Evolutionary conservation across 2,797 vertebrate species (phyloP), one percentile per base, ranked within the genome.

Genomic region (Nyctalus aviator): DNA sequence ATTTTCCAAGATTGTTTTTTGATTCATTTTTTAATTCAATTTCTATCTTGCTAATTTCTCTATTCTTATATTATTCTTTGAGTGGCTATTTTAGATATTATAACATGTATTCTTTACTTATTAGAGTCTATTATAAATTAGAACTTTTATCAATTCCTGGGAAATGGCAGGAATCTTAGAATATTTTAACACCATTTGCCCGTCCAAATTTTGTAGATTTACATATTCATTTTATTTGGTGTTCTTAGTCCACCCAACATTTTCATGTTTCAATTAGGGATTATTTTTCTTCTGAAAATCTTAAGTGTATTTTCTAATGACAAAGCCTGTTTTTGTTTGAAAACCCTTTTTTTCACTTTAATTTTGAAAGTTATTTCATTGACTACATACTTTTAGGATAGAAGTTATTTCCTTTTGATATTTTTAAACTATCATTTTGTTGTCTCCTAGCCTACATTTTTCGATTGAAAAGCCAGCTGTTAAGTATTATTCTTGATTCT

Each of bases 261-360:
- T 93, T 95, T 59, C 32, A 46, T 77, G 44, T 82, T 86, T 90
- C 23, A 76, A 3, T 85, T 50, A 69, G 48, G 37, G 37, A 57
- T 89, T 44, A 53, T 41, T 88, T 89, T 88, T 68, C 41, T 86
- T 93, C 35, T 86, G 44, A 86, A 94, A 89, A 82, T 18, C 27
- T 82, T 73, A 10, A 68, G 48, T 88, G n/a, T 59, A 83, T 78
- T 48, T 94, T 8, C 48, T 71, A 30, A 18, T 85, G 68, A 44
- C 50, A 68, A 21, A 66, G 46, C 55, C 41, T 84, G 46, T 37
- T 84, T 86, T 93, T 87, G 48, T 93, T 62, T 90, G n/a, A 64
- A 81, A 82, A 48, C 44, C n/a, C 66, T 84, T 53, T 53, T 79
- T 69, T 82, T 93, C 37, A 71, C 20, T 75, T 66, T 50, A 64